Conservation (phyloP, 2,797 vertebrate genomes). For the Eremophila alpestris region DNA sequence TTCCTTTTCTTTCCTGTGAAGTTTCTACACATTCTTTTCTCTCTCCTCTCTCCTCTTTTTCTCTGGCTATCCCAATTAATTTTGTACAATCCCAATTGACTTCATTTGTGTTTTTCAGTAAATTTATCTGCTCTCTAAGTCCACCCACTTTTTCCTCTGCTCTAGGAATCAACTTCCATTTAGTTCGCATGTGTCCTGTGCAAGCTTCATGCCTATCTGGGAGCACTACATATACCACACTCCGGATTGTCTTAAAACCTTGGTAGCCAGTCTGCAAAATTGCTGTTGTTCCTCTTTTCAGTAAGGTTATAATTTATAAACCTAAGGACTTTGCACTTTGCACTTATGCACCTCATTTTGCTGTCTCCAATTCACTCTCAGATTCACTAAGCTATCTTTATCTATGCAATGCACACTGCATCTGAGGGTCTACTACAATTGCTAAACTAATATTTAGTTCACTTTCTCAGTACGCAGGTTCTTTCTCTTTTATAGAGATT, state of each 20-base stretch:
- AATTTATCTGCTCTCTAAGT: neutral
- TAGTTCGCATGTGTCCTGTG: neutral
- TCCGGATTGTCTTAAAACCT: neutral
- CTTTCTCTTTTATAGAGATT: neutral
- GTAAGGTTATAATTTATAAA: neutral
- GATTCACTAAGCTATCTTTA: neutral
- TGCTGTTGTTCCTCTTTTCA: neutral
- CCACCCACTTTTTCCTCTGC: conserved; percentile 17
- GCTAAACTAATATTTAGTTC: neutral
- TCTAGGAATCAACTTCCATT: neutral
- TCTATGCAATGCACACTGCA: neutral
- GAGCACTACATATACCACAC: neutral
- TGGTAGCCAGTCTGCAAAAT: neutral
- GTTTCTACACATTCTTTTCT: neutral
- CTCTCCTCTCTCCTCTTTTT: neutral
- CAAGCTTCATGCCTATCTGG: neutral
- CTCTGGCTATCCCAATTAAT: neutral
- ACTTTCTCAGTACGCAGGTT: neutral
- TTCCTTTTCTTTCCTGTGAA: neutral
- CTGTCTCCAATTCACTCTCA: neutral
- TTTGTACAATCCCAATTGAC: neutral
- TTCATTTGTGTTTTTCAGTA: conserved; percentile 34
- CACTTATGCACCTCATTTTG: neutral
- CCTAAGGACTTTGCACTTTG: conserved; percentile 3
- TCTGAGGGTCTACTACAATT: neutral